Conservation (phyloP, 2,888 invertebrate species). For the Apodemia mormo region DNA sequence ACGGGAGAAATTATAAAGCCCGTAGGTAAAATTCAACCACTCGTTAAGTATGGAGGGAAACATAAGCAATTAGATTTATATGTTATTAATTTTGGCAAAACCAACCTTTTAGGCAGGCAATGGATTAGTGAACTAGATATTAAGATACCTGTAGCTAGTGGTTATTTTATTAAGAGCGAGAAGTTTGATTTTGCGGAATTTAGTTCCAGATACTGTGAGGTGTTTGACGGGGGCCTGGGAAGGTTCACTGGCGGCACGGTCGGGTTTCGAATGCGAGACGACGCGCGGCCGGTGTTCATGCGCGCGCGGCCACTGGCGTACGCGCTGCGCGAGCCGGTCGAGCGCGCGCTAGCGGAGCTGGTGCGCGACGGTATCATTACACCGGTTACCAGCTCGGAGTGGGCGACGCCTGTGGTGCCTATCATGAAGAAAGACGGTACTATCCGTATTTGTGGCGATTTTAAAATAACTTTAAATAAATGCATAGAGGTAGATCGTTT, state of each 20-base stretch:
- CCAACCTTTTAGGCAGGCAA: slow-evolving; percentile 33
- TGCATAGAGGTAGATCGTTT: slow-evolving; percentile 7
- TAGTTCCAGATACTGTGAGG: slow-evolving; percentile 18
- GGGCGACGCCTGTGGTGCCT: slow-evolving; percentile 34
- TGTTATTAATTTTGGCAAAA: slow-evolving; percentile 33
- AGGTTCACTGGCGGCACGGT: slow-evolving; percentile 20
- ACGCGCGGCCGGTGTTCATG: slow-evolving; percentile 25
- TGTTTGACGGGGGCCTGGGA: slow-evolving; percentile 22
- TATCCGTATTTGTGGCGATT: slow-evolving; percentile 29
- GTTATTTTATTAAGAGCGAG: too few species aligned
- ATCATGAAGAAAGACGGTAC: slow-evolving; percentile 33
- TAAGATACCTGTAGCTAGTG: slow-evolving; percentile 5
- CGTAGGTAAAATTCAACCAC: too few species aligned
- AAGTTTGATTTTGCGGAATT: too few species aligned
- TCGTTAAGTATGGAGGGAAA: slow-evolving; percentile 16
- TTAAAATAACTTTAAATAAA: too few species aligned
- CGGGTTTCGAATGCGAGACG: slow-evolving; percentile 20
- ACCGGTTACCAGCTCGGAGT: slow-evolving; percentile 30
- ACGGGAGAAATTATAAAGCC: too few species aligned
- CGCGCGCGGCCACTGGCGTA: slow-evolving; percentile 22
- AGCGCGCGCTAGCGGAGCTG: slow-evolving; percentile 30
- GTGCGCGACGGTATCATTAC: slow-evolving; percentile 30
- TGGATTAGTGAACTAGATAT: slow-evolving; percentile 37
- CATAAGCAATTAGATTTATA: slow-evolving; percentile 35
- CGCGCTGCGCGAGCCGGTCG: too few species aligned